phyloP scores from a whole-genome alignment of 2,113 vertebrate species.

The Sorex araneus region DNA sequence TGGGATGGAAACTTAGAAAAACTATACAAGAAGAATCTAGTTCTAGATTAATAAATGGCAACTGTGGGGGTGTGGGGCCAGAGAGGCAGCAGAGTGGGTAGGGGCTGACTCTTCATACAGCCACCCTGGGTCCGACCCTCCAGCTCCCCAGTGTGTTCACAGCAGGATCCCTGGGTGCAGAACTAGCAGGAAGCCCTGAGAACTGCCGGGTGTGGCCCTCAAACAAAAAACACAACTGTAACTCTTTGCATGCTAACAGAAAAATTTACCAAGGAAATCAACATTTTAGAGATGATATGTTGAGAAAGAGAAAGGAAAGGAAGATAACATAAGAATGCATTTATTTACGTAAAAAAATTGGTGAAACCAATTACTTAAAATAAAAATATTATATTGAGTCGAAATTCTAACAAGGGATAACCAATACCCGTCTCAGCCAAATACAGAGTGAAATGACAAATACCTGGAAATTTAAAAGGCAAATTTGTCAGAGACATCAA shows the following conservation, averaged over 20 bases:
- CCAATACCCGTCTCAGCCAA: neutral
- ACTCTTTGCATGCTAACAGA: no score
- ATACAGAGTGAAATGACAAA: slow-evolving; percentile 5
- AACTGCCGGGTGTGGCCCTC: no score
- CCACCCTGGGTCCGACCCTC: no score
- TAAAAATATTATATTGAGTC: slow-evolving; percentile 8
- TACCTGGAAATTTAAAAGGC: neutral
- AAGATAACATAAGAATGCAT: neutral
- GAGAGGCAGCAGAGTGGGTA: no score
- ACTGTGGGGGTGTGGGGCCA: neutral
- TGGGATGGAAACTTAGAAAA: slow-evolving; percentile 11
- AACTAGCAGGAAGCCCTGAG: no score
- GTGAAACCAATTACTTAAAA: neutral
- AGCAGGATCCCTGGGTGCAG: no score
- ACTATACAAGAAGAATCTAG: neutral
- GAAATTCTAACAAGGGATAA: slow-evolving; percentile 2
- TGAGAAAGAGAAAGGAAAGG: neutral
- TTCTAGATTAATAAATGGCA: slow-evolving; percentile 10
- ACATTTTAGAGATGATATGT: no score
- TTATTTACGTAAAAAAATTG: neutral
- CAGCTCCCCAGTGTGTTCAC: no score
- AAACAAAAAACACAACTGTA: no score
- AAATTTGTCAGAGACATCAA: neutral
- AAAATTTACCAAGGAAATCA: no score
- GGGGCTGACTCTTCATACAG: no score